A percentile compares a stretch with the other conserved stretches of the same genome.
These are phyloP conservation scores for Malurus alboscapulatus DNA, from an alignment of 2,113 vertebrate genomes.

Conservation along the genomic window DNA sequence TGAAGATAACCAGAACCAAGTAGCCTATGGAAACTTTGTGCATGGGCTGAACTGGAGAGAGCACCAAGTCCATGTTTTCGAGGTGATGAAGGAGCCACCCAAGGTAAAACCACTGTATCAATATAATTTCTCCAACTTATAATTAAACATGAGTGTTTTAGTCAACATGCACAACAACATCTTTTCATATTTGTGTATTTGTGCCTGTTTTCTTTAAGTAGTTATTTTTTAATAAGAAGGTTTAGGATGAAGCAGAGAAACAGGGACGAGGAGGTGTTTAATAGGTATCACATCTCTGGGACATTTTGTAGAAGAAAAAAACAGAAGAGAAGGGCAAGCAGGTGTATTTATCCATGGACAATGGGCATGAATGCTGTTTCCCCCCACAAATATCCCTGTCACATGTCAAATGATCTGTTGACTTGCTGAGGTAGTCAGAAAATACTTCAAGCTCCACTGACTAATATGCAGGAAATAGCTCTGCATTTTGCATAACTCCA, in stretches of 20 bases:
- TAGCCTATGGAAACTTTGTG: conserved; percentile 82
- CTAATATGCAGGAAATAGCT: neutral
- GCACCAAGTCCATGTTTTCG: conserved; percentile 61
- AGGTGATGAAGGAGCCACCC: conserved; percentile 15
- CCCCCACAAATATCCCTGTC: neutral
- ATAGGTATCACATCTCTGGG: neutral
- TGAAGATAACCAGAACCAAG: conserved; percentile 72
- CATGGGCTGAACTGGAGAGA: conserved; percentile 83
- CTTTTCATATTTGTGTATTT: neutral
- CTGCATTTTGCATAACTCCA: neutral
- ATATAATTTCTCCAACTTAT: neutral
- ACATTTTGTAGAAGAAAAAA: neutral
- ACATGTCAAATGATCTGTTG: neutral
- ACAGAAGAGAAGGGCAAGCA: neutral
- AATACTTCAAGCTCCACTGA: neutral
- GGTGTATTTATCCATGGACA: neutral
- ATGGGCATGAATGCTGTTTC: neutral
- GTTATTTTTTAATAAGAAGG: neutral
- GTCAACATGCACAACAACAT: neutral
- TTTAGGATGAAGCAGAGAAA: neutral
- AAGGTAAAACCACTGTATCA: conserved; percentile 72
- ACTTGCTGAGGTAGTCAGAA: neutral
- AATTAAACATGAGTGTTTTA: neutral
- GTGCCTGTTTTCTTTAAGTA: neutral
- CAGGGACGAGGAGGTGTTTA: fast-evolving